Conservation (phyloP, 2,797 vertebrate genomes). For the Amniataba percoides region DNA sequence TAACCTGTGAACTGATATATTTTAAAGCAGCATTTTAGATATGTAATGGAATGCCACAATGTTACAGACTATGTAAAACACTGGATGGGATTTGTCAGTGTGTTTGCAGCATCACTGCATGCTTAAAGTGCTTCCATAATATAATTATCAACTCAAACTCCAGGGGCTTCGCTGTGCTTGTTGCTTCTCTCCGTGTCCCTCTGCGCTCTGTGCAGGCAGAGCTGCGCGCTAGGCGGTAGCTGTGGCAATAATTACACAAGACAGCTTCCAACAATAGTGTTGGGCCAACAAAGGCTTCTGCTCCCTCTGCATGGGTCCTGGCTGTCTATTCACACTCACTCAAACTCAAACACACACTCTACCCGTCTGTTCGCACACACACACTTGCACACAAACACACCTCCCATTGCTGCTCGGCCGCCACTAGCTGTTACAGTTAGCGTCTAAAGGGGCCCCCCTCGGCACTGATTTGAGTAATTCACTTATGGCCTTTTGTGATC, state of each 20-base stretch:
- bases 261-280: constrained; percentile 85
- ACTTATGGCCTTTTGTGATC: constrained; percentile 85
- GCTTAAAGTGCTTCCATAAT: constrained; percentile 64
- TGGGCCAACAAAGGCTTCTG: constrained; percentile 84
- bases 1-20: neutral
- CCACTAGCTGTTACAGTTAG: constrained; percentile 77
- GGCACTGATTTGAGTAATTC: constrained; percentile 81
- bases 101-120: constrained; percentile 45
- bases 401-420: constrained; percentile 62
- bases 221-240: constrained; percentile 61
- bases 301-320: constrained; percentile 74
- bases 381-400: constrained; percentile 65
- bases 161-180: constrained; percentile 51
- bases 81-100: constrained; percentile 58
- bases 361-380: constrained; percentile 56
- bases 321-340: constrained; percentile 77
- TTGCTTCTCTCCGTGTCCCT: constrained; percentile 50
- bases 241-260: constrained; percentile 80
- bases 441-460: constrained; percentile 63
- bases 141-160: constrained; percentile 65
- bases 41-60: constrained; percentile 37
- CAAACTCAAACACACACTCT: constrained; percentile 76
- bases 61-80: constrained; percentile 44
- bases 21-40: constrained; percentile 2
- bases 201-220: constrained; percentile 44